Conservation (phyloP, 2,888 invertebrate species). For the Glyphotaelius pellucidus region DNA sequence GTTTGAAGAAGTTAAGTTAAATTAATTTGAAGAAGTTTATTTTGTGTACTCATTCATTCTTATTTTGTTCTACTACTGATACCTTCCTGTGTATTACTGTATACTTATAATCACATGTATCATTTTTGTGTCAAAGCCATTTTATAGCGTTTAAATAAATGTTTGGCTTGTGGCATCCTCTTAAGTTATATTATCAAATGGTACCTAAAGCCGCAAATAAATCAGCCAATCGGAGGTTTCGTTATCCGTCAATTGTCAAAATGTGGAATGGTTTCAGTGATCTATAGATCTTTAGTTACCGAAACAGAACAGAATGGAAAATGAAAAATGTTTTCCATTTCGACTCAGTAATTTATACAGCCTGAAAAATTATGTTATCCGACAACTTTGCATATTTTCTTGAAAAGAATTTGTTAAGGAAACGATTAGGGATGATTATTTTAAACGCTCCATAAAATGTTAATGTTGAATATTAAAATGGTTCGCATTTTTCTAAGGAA, state of each 20-base stretch:
- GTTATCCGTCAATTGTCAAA: conserved; percentile 29
- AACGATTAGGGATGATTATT: not conserved
- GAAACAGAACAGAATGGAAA: not conserved
- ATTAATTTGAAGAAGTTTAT: too few species aligned
- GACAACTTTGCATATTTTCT: not conserved
- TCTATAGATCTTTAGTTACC: not conserved
- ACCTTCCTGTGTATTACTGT: too few species aligned
- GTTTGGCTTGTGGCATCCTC: not conserved
- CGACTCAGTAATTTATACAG: not conserved
- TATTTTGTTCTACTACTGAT: too few species aligned
- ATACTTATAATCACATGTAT: too few species aligned
- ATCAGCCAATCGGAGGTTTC: conserved; percentile 30
- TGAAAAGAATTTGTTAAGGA: not conserved
- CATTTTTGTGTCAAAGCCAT: too few species aligned
- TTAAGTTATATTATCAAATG: not conserved
- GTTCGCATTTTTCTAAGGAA: not conserved
- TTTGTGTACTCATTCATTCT: too few species aligned
- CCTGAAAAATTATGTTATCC: not conserved
- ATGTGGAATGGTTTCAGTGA: not conserved
- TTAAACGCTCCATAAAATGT: not conserved
- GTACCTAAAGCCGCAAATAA: not conserved
- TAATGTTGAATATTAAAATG: not conserved
- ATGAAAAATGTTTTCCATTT: not conserved
- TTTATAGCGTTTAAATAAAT: too few species aligned
- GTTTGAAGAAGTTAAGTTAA: too few species aligned